Base-by-base conservation (phyloP, 2,113 vertebrate genomes). In the Caranx ignobilis region DNA sequence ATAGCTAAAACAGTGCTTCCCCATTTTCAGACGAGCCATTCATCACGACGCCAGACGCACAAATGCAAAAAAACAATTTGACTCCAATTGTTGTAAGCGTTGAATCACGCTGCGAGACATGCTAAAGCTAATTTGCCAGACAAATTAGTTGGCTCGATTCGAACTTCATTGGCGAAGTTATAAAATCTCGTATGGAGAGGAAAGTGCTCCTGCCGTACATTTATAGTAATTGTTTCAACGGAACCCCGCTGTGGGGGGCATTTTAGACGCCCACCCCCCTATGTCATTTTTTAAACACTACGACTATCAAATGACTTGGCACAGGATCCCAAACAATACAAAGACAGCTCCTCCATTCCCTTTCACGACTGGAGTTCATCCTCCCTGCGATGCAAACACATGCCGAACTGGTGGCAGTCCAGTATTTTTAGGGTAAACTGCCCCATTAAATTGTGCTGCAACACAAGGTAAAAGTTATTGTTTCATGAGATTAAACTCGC, bases 71-170 rank as follows among this genome's bases (percentile, higher is more conserved):
- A 93, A 90, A 91, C 91, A 93, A 93, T 94, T 94, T 90, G 91
- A 93, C 91, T 93, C 93, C 89, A 93, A 91, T 93, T 67, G 92
- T 88, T 86, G 91, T 85, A 87, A 92, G 83, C 67, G 86, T 87
- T 75, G 91, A 89, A 91, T 92, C 93, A 92, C 80, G 91, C 90
- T 93, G 91, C 91, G 93, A 92, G 90, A 94, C 91, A 92, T 91
- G 93, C 93, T 92, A 93, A 92, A 94, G 93, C 89, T 94, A 94
- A 94, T 94, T 94, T 93, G 82, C 91, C 93, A 92, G 89, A 91
- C 88, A 91, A 94, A 94, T 94, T 93, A 94, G 88, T 93, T 91
- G 93, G 87, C 89, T 88, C 87, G 76, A 89, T 87, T 87, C 86
- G 64, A 91, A 93, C 86, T 91, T 90, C 88, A 91, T 75, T 88